Percentiles rank a stretch among this genome's conserved stretches.
phyloP scores from a whole-genome alignment of 2,797 vertebrate genomes.

The Macrochelys suwanniensis region DNA sequence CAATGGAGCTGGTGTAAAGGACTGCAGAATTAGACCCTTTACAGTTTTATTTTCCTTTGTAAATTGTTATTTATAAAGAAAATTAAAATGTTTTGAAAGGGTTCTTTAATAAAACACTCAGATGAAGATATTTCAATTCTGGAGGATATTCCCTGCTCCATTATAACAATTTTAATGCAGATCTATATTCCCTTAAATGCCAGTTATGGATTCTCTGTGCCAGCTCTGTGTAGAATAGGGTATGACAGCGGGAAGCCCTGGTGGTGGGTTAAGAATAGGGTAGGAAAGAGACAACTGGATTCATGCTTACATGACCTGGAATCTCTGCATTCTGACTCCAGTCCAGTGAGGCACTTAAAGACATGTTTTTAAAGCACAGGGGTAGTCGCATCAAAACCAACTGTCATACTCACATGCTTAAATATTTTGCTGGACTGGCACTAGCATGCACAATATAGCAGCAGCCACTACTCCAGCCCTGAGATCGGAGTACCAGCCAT shows the following conservation, averaged over 20 bases:
- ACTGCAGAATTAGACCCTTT: background rate
- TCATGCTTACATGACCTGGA: constrained; percentile 47
- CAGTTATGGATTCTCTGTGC: background rate
- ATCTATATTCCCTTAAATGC: background rate
- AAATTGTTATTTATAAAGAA: background rate
- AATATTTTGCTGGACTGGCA: background rate
- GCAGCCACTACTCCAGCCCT: rapidly evolving
- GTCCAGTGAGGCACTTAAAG: constrained; percentile 31
- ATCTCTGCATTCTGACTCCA: background rate
- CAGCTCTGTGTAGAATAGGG: constrained; percentile 44
- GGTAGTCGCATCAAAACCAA: background rate
- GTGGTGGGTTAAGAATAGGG: constrained; percentile 36
- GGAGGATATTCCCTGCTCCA: background rate
- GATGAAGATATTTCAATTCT: constrained; percentile 28
- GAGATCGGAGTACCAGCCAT: background rate
- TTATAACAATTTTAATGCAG: constrained; percentile 33
- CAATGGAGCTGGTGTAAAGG: background rate
- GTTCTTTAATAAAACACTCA: background rate
- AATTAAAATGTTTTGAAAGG: background rate
- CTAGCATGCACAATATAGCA: background rate
- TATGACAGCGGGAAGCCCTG: background rate
- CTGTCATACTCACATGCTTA: background rate
- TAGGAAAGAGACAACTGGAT: constrained; percentile 60
- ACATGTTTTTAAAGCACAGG: background rate
- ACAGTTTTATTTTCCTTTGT: background rate